Base-by-base conservation (phyloP, 2,888 invertebrate genomes). In the Malachius bipustulatus region DNA sequence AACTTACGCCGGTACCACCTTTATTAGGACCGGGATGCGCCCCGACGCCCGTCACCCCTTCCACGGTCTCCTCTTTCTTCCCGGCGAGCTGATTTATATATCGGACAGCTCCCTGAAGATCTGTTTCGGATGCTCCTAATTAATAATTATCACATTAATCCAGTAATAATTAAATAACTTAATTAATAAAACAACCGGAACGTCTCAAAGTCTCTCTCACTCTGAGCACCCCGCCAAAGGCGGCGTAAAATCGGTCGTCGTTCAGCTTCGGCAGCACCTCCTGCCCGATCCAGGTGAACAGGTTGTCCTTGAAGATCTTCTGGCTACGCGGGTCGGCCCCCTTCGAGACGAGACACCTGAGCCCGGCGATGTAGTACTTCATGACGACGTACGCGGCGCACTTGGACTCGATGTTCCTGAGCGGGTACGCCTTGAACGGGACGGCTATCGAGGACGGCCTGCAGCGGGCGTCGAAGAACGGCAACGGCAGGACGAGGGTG, bases 211-310 rank as follows among this genome's bases (percentile, higher is more conserved):
- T 56, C 16, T 55, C 51, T 12, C 60, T 47, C 11, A 65, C 54
- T 37, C 54, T 37, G 14, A 49, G 39, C 9, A 54, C 50, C 0
- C 55, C 54, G 1, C 54, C 55, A 32, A 56, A 55, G 4, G 52
- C 71, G 3, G 70, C 57, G 46, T 75, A 76, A 43, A 74, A 62
- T 32, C 65, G 60, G 2, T 73, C 70, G 44, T 75, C 73, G 30
- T 61, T 62, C 12, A 75, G 60, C 47, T 68, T 71, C 1, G 68
- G 68, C 4, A 46, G 33, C 10, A 59, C 59, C 46, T 58, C 63
- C 53, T 50, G 47, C 11, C 52, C 46, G 2, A 75, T 54, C 72
- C 75, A 76, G 1, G 52, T 40, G 40, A 66, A 66, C 29, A 74
- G 65, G 34, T 64, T 61, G 4, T 56, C 50, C 10, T 71, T 65